These are phyloP conservation scores for Alexandromys oeconomus DNA, from an alignment of 2,797 vertebrate species.

Conservation along the genomic window DNA sequence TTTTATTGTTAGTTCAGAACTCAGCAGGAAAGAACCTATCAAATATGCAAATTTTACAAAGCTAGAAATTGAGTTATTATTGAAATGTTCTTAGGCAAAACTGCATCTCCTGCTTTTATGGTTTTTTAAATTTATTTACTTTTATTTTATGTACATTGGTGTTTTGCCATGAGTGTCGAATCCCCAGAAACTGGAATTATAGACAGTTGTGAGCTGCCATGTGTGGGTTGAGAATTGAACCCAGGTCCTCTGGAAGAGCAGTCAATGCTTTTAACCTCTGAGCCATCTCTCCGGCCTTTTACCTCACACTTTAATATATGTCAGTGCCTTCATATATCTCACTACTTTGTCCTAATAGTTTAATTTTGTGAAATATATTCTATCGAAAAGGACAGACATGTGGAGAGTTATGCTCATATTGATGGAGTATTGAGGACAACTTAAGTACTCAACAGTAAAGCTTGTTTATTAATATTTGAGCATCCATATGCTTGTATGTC, in stretches of 20 bases:
- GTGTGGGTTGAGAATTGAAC: background rate
- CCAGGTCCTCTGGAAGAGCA: background rate
- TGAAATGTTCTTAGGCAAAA: slow-evolving; percentile 18
- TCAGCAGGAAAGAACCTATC: background rate
- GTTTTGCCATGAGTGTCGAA: background rate
- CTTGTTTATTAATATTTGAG: background rate
- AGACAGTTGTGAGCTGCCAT: background rate
- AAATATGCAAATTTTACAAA: background rate
- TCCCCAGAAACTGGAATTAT: background rate
- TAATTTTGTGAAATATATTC: background rate
- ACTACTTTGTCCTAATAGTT: background rate
- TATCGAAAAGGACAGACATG: background rate
- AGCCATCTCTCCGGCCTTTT: background rate
- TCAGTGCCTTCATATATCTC: background rate
- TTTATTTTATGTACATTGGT: background rate
- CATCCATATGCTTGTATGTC: background rate
- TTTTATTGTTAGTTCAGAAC: background rate
- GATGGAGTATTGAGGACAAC: background rate
- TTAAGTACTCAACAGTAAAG: background rate
- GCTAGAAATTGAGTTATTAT: background rate
- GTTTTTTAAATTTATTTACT: background rate
- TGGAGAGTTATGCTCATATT: background rate
- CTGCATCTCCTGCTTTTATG: background rate
- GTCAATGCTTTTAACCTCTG: background rate
- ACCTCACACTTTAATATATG: background rate